A percentile compares a stretch with the other conserved stretches of the same genome.
phyloP scores from a whole-genome alignment of 2,888 invertebrate genomes.

The Abscondita cerata region DNA sequence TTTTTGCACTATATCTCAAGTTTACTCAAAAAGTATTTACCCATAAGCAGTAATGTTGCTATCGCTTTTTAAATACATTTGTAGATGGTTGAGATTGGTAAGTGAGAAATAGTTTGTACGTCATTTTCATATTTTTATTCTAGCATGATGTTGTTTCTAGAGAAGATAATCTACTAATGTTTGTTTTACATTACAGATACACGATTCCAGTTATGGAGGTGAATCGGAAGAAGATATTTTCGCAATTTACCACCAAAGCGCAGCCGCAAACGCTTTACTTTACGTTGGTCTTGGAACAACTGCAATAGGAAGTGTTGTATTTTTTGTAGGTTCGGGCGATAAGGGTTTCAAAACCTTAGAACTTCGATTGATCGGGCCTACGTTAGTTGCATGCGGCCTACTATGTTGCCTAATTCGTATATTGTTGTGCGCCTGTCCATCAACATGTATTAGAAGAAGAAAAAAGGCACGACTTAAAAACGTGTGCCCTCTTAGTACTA shows the following conservation, averaged over 20 bases:
- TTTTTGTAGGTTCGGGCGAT: constrained; percentile 90
- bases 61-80: no score
- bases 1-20: no score
- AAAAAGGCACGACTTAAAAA: constrained; percentile 67
- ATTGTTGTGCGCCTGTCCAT: constrained; percentile 83
- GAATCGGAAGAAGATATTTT: constrained; percentile 70
- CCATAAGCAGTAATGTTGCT: no score
- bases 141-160: neutral
- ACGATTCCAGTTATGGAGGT: constrained; percentile 83
- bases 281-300: constrained; percentile 86
- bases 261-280: constrained; percentile 82
- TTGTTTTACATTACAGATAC: constrained; percentile 66
- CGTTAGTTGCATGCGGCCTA: constrained; percentile 72
- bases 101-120: no score
- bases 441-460: constrained; percentile 74
- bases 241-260: constrained; percentile 74
- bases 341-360: constrained; percentile 87
- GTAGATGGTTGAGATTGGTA: no score
- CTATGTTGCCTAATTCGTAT: constrained; percentile 84
- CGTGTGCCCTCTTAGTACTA: constrained; percentile 57
- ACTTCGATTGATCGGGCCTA: constrained; percentile 85
- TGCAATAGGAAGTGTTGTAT: constrained; percentile 84
- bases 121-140: neutral
- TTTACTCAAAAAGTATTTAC: no score
- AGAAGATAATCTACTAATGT: no score